A percentile compares a stretch with the other conserved stretches of the same genome.
phyloP scores from a whole-genome alignment of 1,140 invertebrate genomes.

The Dendroctonus ponderosae region DNA sequence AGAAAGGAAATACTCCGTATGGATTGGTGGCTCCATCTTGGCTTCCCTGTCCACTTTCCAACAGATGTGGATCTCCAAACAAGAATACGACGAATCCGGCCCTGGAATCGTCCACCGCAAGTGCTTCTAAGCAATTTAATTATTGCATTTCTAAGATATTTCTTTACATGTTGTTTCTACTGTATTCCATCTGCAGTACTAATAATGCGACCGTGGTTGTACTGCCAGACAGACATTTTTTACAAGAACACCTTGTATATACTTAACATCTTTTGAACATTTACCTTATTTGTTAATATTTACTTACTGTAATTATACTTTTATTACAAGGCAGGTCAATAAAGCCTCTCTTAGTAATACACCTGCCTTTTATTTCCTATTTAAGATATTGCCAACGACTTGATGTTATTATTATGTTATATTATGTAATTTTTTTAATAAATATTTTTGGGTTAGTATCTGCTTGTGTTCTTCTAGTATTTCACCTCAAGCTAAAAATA shows the following conservation, averaged over 20 bases:
- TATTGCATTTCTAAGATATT: conserved; percentile 38
- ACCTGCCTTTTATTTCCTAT: conserved; percentile 40
- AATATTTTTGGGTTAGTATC: conserved; percentile 33
- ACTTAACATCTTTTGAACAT: conserved; percentile 42
- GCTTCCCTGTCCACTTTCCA: conserved; percentile 88
- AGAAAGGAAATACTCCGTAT: conserved; percentile 88
- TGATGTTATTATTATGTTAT: conserved; percentile 37
- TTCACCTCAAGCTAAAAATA: conserved; percentile 14
- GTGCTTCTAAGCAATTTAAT: conserved; percentile 76
- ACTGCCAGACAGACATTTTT: conserved; percentile 47
- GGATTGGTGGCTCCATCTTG: conserved; percentile 84
- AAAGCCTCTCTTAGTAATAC: conserved; percentile 41
- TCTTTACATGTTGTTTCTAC: conserved; percentile 40
- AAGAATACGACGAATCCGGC: conserved; percentile 92
- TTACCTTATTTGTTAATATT: conserved; percentile 45
- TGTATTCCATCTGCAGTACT: conserved; percentile 39
- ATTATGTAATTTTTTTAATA: conserved; percentile 37
- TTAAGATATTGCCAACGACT: conserved; percentile 22
- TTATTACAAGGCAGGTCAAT: conserved; percentile 44
- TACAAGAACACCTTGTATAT: conserved; percentile 37
- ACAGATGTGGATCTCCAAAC: conserved; percentile 94
- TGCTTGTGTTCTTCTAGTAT: neutral
- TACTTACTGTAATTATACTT: conserved; percentile 38
- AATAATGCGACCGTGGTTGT: conserved; percentile 43
- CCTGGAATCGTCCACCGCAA: conserved; percentile 93